Conservation (phyloP, 2,888 invertebrate genomes). For the Eristalinus sepulchralis region DNA sequence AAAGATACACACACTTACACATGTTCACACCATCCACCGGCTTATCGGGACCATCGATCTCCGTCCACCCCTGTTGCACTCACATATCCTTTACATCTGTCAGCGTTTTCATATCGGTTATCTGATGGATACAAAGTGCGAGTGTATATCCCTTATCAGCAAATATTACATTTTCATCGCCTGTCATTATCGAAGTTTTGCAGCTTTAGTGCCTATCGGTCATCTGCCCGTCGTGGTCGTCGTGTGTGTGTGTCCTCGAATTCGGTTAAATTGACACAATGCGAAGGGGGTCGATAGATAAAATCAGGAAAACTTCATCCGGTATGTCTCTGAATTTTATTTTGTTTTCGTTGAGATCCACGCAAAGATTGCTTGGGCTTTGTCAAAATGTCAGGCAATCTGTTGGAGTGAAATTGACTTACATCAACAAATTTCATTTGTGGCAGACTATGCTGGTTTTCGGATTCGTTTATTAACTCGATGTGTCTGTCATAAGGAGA, state of each 20-base stretch:
- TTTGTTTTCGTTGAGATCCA: background rate
- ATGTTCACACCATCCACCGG: background rate
- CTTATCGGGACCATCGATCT: background rate
- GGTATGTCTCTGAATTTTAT: background rate
- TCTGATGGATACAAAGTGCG: background rate
- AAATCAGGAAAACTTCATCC: background rate
- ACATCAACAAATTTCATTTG: background rate
- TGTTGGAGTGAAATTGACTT: background rate
- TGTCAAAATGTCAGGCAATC: background rate
- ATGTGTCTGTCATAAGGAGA: background rate
- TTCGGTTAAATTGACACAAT: background rate
- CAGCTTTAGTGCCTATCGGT: background rate
- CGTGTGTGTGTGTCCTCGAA: background rate
- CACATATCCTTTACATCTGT: background rate
- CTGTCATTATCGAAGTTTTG: background rate
- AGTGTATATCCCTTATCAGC: background rate
- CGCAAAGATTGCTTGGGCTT: background rate
- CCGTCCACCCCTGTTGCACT: background rate
- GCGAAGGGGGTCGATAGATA: background rate
- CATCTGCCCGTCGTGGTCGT: background rate
- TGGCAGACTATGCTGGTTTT: background rate
- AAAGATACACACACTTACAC: background rate
- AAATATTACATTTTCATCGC: background rate
- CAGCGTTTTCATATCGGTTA: background rate
- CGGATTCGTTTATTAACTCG: background rate